Evolutionary conservation across 2,888 invertebrate species (phyloP).

Genomic region (Melanotus villosus): DNA sequence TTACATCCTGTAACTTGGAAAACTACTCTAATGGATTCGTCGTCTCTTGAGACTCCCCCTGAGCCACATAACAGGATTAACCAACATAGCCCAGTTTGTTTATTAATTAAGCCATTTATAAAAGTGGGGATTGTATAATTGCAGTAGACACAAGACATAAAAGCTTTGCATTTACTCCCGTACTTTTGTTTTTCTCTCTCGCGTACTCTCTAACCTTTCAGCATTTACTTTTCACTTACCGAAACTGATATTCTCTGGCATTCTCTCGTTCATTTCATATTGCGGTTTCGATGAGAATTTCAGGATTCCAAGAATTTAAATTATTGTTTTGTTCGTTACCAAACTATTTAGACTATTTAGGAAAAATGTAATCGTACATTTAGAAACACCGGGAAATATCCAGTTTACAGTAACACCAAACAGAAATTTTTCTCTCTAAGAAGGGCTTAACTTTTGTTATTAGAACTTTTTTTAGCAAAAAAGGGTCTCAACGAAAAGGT

Average conservation of each 20-base stretch:
- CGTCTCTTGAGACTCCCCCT: constrained; percentile 38
- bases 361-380: no score
- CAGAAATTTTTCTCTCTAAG: no score
- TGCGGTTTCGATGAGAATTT: no score
- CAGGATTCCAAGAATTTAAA: no score
- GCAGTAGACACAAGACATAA: constrained; percentile 12
- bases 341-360: no score
- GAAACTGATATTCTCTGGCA: neutral
- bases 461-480: no score
- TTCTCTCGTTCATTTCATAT: no score
- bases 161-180: neutral
- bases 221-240: neutral
- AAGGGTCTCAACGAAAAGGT: no score
- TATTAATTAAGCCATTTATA: constrained; percentile 43
- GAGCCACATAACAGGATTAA: constrained; percentile 43
- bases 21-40: constrained; percentile 45
- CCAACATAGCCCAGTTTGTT: constrained; percentile 39
- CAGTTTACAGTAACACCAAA: no score
- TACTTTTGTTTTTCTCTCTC: neutral
- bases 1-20: constrained; percentile 46
- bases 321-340: no score
- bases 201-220: neutral
- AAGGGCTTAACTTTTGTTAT: no score
- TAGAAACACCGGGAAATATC: no score
- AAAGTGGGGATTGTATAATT: constrained; percentile 31